Evolutionary conservation across 1,140 invertebrate genomes (phyloP), one percentile per base, ranked within the genome.

Genomic region (Scaptomyza hsui): DNA sequence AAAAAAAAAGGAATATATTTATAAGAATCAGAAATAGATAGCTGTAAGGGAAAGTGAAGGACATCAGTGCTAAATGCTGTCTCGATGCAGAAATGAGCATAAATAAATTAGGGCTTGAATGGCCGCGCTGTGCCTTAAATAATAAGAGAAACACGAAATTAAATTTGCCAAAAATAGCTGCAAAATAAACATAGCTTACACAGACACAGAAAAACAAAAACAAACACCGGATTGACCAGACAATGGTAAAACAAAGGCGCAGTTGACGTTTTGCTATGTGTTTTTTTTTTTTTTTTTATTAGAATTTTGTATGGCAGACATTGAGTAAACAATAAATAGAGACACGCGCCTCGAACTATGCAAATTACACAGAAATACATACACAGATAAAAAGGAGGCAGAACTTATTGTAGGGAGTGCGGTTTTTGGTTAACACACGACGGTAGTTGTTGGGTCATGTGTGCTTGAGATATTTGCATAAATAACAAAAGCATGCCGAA

Each of bases 261-360:
- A 49, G 64, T 53, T 41, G 21, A 13, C 51, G 4, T 19, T 53
- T 16, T 37, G 29, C n/a, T n/a, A n/a, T n/a, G n/a, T n/a, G n/a
- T n/a, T n/a, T n/a, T n/a, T n/a, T n/a, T n/a, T n/a, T n/a, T n/a
- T n/a, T 29, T 32, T 44, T 16, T 26, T 21, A 49, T 32, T n/a
- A n/a, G 18, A 10, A 37, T 49, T 51, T 63, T 51, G 55, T 21
- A 49, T 18, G 37, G 35, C 59, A 55, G 61, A 44, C 68, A 52
- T 13, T 16, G 56, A 19, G 51, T 64, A 67, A 83, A 83, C 79
- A 82, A 82, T 83, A 82, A 82, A 82, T 74, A 63, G 55, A 45
- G 59, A 68, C 74, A 81, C 74, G 78, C 78, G 78, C 79, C 74
- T 67, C 41, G 44, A 78, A 82, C 78, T 81, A 78, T 81, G 78